Evolutionary conservation across 2,113 vertebrate species (phyloP), one percentile per base, ranked within the genome.

Genomic region (Brachypteracias leptosomus): DNA sequence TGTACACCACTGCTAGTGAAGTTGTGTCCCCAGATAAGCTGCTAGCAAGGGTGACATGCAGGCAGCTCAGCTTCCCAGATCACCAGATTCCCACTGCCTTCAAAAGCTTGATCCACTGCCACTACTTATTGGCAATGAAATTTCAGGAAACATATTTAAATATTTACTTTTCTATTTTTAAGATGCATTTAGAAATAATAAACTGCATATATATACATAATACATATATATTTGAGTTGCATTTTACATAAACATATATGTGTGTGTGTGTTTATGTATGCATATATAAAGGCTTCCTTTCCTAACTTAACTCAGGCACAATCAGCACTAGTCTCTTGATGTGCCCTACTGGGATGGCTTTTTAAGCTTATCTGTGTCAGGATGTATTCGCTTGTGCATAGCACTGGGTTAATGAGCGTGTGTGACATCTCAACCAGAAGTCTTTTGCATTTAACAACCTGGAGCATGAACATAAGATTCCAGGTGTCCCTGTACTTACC

Each of bases 391-490:
- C 22, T 47, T 35, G 57, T 82, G 74, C 70, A 38, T 33, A 90
- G 88, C 70, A 26, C 66, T 71, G 52, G 13, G 19, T 71, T 91
- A 82, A 63, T 46, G 57, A 49, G 25, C 2, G 13, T 22, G 25
- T 68, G 36, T 81, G 94, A 68, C 82, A 59, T 33, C 75, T 88
- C 70, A 76, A 25, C 74, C 62, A 82, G 16, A 90, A 93, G 29
- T 14, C 47, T 88, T 79, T 42, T 40, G 16, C 72, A 62, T 36
- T 28, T 74, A 83, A 61, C 20, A 36, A 13, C 31, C 74, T 63
- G 7, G 10, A 77, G 57, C 40, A 80, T 7, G 55, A 88, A 52
- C 40, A 58, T 20, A 62, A 88, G 25, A 71, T 33, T 17, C 4
- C 36, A 33, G 10, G 7, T 55, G 42, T 74, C 65, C 46, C 59